Evolutionary conservation across 2,888 invertebrate genomes (phyloP).

Genomic region (Pyralis farinalis): DNA sequence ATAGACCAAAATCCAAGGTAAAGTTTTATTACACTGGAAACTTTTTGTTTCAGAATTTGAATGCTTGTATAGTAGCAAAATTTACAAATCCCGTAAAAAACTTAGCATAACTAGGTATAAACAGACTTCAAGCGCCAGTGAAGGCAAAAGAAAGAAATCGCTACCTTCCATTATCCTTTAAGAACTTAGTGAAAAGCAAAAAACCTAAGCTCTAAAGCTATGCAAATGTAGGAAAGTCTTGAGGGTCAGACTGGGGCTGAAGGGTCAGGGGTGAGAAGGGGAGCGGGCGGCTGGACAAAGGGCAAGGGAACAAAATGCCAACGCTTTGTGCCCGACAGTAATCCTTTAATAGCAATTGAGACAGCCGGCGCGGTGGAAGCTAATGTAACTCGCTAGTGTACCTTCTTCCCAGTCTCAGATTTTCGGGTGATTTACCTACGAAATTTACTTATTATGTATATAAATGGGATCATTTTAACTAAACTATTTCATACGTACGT

Average conservation of each 20-base stretch:
- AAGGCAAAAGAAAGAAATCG: constrained; percentile 32
- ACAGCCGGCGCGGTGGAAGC: constrained; percentile 21
- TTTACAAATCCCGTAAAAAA: not conserved
- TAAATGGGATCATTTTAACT: too few species aligned
- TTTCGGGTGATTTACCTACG: constrained; percentile 1
- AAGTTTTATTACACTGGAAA: too few species aligned
- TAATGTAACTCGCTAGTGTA: constrained; percentile 9
- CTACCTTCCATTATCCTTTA: constrained; percentile 62
- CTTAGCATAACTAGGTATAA: constrained; percentile 10
- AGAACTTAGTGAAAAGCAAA: constrained; percentile 58
- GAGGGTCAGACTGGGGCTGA: constrained; percentile 42
- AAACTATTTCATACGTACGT: too few species aligned
- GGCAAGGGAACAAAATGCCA: constrained; percentile 70
- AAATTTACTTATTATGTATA: not conserved
- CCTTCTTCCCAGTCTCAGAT: not conserved
- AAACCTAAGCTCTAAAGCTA: constrained; percentile 74
- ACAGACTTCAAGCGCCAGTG: constrained; percentile 11
- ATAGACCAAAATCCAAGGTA: too few species aligned
- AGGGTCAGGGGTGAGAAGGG: constrained; percentile 26
- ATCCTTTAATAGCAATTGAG: constrained; percentile 77
- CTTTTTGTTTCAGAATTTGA: too few species aligned
- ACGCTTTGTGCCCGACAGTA: constrained; percentile 68
- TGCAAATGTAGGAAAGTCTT: constrained; percentile 78
- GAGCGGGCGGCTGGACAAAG: constrained; percentile 55
- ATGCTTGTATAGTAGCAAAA: not conserved